A percentile compares a stretch with the other conserved stretches of the same genome.
Conservation (phyloP, 1,140 invertebrate species). For the Hesperophylax magnus region DNA sequence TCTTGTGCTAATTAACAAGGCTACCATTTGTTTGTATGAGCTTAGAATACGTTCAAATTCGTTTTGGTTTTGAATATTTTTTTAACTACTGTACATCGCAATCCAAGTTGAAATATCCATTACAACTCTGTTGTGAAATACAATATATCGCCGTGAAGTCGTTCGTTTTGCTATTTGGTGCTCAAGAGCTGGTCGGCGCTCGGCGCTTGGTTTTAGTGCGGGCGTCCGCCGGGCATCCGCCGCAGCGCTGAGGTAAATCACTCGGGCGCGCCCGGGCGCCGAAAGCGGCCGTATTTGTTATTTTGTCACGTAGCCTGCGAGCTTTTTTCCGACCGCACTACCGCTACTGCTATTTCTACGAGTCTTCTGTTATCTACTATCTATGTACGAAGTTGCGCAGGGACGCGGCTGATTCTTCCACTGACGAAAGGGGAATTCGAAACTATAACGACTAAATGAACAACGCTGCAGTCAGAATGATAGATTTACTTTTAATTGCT, state of each 20-base stretch:
- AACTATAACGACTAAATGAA: background rate
- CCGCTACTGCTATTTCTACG: background rate
- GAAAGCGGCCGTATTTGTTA: slow-evolving; percentile 35
- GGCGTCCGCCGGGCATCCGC: slow-evolving; percentile 21
- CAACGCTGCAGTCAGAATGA: background rate
- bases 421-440: slow-evolving; percentile 6
- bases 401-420: slow-evolving; percentile 7
- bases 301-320: slow-evolving; percentile 22
- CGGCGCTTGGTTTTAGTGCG: slow-evolving; percentile 20
- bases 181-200: background rate
- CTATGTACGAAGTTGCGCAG: too few relatives aligned
- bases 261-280: slow-evolving; percentile 31
- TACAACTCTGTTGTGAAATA: too few relatives aligned
- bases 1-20: too few relatives aligned
- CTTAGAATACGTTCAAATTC: too few relatives aligned
- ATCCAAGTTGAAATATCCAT: too few relatives aligned
- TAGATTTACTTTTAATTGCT: too few relatives aligned
- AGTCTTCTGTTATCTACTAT: too few relatives aligned
- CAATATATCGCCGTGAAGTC: background rate
- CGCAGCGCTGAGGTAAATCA: slow-evolving; percentile 31
- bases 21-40: too few relatives aligned
- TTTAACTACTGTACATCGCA: too few relatives aligned
- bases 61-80: too few relatives aligned
- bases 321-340: slow-evolving; percentile 1
- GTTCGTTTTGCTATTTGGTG: background rate